Evolutionary conservation across 2,888 invertebrate genomes (phyloP).

Genomic region (Atrina japonica): DNA sequence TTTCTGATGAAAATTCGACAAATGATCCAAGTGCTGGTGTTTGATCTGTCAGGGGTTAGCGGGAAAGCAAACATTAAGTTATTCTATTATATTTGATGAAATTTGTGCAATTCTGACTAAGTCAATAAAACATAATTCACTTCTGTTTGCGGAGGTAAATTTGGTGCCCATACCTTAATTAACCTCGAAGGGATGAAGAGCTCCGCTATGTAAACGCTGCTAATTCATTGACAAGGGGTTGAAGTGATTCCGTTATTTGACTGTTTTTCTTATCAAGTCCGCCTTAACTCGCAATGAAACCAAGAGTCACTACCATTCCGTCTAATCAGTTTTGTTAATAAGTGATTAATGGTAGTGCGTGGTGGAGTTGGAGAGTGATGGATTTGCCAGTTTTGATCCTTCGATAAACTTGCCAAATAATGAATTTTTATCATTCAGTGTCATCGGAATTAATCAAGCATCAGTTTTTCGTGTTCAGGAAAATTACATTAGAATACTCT

Average conservation of each 20-base stretch:
- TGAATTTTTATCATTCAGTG: constrained; percentile 18
- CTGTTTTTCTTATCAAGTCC: constrained; percentile 29
- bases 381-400: constrained; percentile 15
- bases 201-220: constrained; percentile 25
- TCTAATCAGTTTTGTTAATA: constrained; percentile 19
- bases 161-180: constrained; percentile 60
- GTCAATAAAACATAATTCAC: constrained; percentile 65
- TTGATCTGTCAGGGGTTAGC: constrained; percentile 58
- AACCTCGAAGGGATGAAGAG: constrained; percentile 53
- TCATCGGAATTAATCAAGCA: constrained; percentile 28
- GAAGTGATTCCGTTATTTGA: constrained; percentile 34
- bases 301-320: not conserved
- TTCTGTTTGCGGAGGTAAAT: constrained; percentile 60
- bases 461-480: constrained; percentile 22
- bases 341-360: not conserved
- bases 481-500: constrained; percentile 27
- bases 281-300: constrained; percentile 29
- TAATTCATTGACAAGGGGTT: constrained; percentile 38
- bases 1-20: constrained; percentile 59
- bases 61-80: constrained; percentile 66
- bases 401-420: constrained; percentile 25
- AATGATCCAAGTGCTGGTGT: constrained; percentile 63
- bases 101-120: constrained; percentile 66
- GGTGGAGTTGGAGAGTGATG: constrained; percentile 1
- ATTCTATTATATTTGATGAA: constrained; percentile 73